Evolutionary conservation across 2,113 vertebrate genomes (phyloP), one percentile per base, ranked within the genome.

Genomic region (Passer domesticus): DNA sequence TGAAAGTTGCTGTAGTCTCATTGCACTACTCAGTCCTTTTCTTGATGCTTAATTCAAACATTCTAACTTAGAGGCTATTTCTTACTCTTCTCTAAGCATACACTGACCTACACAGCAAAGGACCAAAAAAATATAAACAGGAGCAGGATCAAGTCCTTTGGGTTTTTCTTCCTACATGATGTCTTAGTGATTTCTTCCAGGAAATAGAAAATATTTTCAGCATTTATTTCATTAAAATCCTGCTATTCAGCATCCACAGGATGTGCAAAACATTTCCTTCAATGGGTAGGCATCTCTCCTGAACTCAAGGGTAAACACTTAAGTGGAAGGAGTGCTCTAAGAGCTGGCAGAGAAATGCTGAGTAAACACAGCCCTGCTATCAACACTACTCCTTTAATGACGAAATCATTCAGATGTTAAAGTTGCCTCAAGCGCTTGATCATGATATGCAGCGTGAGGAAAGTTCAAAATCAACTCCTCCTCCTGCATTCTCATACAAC

Each of bases 401-500:
- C 4, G 1, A 87, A 88, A 82, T 92, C 89, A 83, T 92, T 96
- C 72, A 76, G 72, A 95, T 85, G 85, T 46, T 95, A 66, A 95
- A 95, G 78, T 78, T 92, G 93, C 90, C 88, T 93, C 86, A 43
- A 92, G 90, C 15, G 0, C 88, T 96, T 72, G 90, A 93, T 96
- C 72, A 80, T 60, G 70, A 86, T 77, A 93, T 49, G 75, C 79
- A 81, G 86, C 0, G 11, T 80, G 70, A 97, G 82, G 81, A 64
- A 95, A 92, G 89, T 79, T 94, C 84, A 92, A 63, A 91, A 93
- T 64, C 92, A 89, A 53, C 92, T 90, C 77, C 86, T 95, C 93
- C 91, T 90, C 56, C 44, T 68, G 79, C 76, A 52, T 83, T 81
- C 77, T 82, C 73, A 52, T 58, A 55, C 69, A 84, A 58, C 90